These are phyloP conservation scores for Mellivora capensis DNA, from an alignment of 2,113 vertebrate species.

Conservation along the genomic window DNA sequence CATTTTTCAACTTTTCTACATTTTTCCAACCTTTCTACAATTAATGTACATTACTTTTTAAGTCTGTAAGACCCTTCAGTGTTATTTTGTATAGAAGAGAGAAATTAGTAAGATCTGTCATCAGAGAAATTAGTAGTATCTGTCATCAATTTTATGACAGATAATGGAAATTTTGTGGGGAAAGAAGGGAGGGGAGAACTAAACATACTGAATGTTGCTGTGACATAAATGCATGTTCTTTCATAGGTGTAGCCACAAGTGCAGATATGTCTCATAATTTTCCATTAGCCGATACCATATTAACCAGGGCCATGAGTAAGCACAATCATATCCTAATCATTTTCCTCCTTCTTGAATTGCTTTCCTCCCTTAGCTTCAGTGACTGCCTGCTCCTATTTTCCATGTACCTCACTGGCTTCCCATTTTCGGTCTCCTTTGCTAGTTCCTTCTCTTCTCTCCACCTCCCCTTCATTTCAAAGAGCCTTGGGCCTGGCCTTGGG, in stretches of 20 bases:
- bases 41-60: not conserved
- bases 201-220: not conserved
- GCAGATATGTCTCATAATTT: constrained; percentile 28
- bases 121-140: not conserved
- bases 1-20: constrained; percentile 7
- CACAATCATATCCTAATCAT: not conserved
- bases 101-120: not conserved
- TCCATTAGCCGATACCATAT: not conserved
- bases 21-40: not conserved
- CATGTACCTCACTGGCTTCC: not conserved
- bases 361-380: not conserved
- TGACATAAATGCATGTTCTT: not conserved
- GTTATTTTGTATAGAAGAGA: not conserved
- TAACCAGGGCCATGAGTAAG: constrained; percentile 25
- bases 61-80: not conserved
- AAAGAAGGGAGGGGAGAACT: not conserved
- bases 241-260: not conserved
- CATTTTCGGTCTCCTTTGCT: not conserved
- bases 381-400: not conserved
- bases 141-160: not conserved
- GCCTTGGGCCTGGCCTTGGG: not conserved
- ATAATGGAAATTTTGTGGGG: not conserved
- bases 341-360: not conserved
- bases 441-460: not conserved
- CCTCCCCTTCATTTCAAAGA: not conserved